A percentile compares a stretch with the other conserved stretches of the same genome.
These are phyloP conservation scores for Apostichopus leukothele DNA, from an alignment of 53 echinoderm and acorn worm species.

Conservation along the genomic window DNA sequence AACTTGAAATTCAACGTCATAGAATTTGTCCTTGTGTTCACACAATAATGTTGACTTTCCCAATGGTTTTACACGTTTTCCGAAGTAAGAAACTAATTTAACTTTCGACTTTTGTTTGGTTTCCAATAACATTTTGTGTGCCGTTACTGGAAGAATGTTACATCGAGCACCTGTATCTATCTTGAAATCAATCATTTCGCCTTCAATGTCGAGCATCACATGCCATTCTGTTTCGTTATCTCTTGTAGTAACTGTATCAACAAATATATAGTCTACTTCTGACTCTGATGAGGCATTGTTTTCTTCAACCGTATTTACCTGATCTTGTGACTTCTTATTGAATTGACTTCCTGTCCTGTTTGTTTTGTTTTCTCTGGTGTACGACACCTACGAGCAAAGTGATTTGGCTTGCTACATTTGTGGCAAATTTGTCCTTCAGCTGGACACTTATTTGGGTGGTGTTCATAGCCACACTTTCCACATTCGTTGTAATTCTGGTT, in stretches of 20 bases:
- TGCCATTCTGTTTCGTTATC: too few relatives aligned
- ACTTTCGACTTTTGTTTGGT: too few relatives aligned
- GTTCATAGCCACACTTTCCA: background rate
- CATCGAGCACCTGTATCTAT: too few relatives aligned
- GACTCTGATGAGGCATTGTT: background rate
- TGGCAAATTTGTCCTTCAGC: background rate
- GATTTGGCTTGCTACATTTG: conserved; percentile 41
- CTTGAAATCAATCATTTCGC: too few relatives aligned
- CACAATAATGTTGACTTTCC: conserved; percentile 33
- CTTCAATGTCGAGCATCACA: too few relatives aligned
- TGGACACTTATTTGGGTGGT: conserved; percentile 2
- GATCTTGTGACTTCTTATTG: background rate
- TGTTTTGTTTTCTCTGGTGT: background rate
- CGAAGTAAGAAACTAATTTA: conserved; percentile 55
- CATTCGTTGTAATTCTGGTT: too few relatives aligned
- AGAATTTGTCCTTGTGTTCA: conserved; percentile 45
- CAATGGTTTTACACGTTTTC: conserved; percentile 34
- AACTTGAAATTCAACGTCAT: background rate
- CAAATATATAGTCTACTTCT: background rate
- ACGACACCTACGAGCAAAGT: conserved; percentile 34
- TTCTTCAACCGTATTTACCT: background rate
- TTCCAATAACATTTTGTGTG: conserved; percentile 33
- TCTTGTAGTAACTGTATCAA: too few relatives aligned
- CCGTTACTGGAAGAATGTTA: too few relatives aligned
- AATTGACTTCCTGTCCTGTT: background rate